Evolutionary conservation across 2,888 invertebrate genomes (phyloP).

Genomic region (Hemaris fuciformis): DNA sequence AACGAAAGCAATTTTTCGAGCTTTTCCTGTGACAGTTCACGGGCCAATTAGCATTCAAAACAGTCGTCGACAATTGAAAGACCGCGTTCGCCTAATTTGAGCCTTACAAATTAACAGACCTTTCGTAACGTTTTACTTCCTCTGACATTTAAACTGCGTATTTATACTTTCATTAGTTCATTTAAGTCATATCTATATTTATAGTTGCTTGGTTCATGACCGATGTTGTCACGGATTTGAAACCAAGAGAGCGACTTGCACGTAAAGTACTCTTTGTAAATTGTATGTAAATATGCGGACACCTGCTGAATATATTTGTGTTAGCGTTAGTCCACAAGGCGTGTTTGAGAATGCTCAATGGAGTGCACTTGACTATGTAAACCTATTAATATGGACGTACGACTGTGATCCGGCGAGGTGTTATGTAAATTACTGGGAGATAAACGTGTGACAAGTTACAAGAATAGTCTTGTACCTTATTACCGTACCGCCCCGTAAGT

Average conservation of each 20-base stretch:
- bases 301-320: slow-evolving; percentile 79
- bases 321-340: slow-evolving; percentile 53
- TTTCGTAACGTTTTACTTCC: slow-evolving; percentile 11
- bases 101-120: slow-evolving; percentile 14
- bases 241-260: slow-evolving; percentile 60
- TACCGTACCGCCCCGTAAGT: not conserved
- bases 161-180: not conserved
- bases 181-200: not conserved
- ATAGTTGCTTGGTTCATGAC: slow-evolving; percentile 25
- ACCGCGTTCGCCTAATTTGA: slow-evolving; percentile 11
- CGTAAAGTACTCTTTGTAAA: slow-evolving; percentile 65
- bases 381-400: slow-evolving; percentile 69
- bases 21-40: slow-evolving; percentile 5
- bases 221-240: slow-evolving; percentile 59
- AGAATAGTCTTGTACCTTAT: slow-evolving; percentile 7
- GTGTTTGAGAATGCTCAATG: slow-evolving; percentile 67
- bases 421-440: slow-evolving; percentile 51
- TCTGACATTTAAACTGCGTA: slow-evolving; percentile 6
- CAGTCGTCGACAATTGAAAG: slow-evolving; percentile 7
- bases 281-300: slow-evolving; percentile 79
- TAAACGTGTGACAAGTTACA: slow-evolving; percentile 45
- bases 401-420: slow-evolving; percentile 58
- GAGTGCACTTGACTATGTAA: slow-evolving; percentile 72
- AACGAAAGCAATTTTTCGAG: not conserved
- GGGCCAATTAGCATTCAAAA: slow-evolving; percentile 10